phyloP scores from a whole-genome alignment of 2,113 vertebrate genomes.

The Greenwoodochromis staneri region DNA sequence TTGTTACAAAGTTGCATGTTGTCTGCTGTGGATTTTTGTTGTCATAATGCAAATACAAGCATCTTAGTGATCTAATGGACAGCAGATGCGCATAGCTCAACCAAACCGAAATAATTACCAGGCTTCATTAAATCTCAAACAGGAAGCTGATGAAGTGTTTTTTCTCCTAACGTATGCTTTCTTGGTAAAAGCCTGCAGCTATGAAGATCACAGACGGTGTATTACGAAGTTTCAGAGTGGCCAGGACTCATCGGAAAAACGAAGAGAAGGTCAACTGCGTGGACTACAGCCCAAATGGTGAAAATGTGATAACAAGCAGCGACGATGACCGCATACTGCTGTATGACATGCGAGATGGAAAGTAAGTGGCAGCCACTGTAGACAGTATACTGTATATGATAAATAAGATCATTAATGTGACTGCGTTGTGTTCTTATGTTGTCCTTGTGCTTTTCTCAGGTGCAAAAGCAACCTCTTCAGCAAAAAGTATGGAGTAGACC shows the following conservation, averaged over 20 bases:
- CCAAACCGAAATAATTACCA: neutral
- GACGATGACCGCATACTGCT: slow-evolving; percentile 96
- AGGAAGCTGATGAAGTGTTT: neutral
- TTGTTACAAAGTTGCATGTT: fast-evolving
- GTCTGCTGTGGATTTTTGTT: neutral
- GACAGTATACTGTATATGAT: neutral
- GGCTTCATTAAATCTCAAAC: neutral
- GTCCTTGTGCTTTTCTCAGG: slow-evolving; percentile 55
- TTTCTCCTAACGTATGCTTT: neutral
- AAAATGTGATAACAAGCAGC: slow-evolving; percentile 91
- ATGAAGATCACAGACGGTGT: slow-evolving; percentile 97
- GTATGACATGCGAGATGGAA: slow-evolving; percentile 94
- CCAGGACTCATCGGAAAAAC: slow-evolving; percentile 89
- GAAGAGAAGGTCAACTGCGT: slow-evolving; percentile 94
- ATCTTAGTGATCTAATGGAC: no score
- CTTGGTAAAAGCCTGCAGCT: neutral
- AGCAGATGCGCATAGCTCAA: neutral
- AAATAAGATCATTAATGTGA: no score
- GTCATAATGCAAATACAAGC: neutral
- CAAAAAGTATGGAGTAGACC: slow-evolving; percentile 98
- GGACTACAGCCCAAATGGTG: slow-evolving; percentile 91
- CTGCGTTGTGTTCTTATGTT: neutral
- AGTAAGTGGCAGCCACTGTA: slow-evolving; percentile 68
- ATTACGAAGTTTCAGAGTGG: slow-evolving; percentile 91
- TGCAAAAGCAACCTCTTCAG: slow-evolving; percentile 90